A percentile compares a stretch with the other conserved stretches of the same genome.
Evolutionary conservation across 2,888 invertebrate genomes (phyloP).

Genomic region (Pseudococcus jackbeardsleyi): DNA sequence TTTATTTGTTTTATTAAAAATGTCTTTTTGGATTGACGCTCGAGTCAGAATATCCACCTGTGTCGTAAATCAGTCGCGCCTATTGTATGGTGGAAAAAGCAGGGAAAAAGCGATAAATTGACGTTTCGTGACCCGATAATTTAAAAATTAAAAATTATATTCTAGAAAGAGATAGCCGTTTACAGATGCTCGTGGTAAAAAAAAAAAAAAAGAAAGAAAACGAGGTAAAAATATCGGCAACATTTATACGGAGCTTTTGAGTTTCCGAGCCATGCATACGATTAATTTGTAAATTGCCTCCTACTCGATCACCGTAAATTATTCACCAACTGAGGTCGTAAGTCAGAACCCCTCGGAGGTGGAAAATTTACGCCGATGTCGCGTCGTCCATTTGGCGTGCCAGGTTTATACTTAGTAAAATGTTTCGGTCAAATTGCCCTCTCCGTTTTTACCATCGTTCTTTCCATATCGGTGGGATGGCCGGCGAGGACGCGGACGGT

Average conservation of each 20-base stretch:
- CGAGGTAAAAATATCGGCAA: too few relatives aligned
- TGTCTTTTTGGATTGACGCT: too few relatives aligned
- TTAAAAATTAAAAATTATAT: too few relatives aligned
- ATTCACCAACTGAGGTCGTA: neutral
- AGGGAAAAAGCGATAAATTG: too few relatives aligned
- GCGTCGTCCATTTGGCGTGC: neutral
- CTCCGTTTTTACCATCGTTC: neutral
- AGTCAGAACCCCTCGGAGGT: neutral
- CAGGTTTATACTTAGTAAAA: neutral
- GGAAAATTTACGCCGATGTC: neutral
- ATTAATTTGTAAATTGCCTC: constrained; percentile 6
- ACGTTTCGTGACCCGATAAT: too few relatives aligned
- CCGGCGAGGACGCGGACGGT: neutral
- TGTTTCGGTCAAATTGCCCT: neutral
- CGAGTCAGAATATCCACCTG: too few relatives aligned
- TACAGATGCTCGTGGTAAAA: too few relatives aligned
- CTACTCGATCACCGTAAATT: neutral
- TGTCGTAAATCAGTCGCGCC: too few relatives aligned
- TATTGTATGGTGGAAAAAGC: too few relatives aligned
- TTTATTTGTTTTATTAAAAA: too few relatives aligned
- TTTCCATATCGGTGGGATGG: neutral
- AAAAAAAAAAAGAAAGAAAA: too few relatives aligned
- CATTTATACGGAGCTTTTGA: neutral
- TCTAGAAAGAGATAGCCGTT: too few relatives aligned
- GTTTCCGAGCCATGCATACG: neutral